phyloP scores from a whole-genome alignment of 1,140 invertebrate genomes.

The Chlorops oryzae region DNA sequence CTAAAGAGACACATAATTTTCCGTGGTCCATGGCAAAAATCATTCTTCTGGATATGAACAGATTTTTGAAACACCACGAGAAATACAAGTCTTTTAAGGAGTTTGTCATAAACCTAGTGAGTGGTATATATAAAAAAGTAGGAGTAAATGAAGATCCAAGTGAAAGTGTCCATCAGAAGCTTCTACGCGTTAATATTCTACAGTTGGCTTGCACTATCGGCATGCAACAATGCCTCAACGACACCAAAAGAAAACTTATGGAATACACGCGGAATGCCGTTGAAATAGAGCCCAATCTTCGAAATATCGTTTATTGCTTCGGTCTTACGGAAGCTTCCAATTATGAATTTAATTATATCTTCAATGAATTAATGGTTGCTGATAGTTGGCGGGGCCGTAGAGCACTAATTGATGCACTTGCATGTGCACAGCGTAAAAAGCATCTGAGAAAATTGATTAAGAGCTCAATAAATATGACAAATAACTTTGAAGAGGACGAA shows the following conservation, averaged over 20 bases:
- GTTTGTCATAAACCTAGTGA: constrained; percentile 36
- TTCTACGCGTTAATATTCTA: constrained; percentile 46
- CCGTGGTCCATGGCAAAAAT: constrained; percentile 55
- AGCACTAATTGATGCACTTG: constrained; percentile 52
- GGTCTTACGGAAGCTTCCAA: constrained; percentile 56
- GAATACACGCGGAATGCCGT: constrained; percentile 36
- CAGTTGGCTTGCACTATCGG: constrained; percentile 50
- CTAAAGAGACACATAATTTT: constrained; percentile 55
- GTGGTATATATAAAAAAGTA: constrained; percentile 35
- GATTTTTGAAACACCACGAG: constrained; percentile 26
- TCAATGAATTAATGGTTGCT: constrained; percentile 53
- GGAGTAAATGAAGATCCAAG: constrained; percentile 37
- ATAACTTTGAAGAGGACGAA: too few relatives aligned
- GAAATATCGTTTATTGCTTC: constrained; percentile 57
- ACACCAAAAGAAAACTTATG: constrained; percentile 48
- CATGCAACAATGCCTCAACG: constrained; percentile 46
- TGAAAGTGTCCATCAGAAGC: constrained; percentile 45
- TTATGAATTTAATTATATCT: constrained; percentile 60
- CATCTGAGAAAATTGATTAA: constrained; percentile 31
- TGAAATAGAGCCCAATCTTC: constrained; percentile 35
- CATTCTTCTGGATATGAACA: constrained; percentile 37
- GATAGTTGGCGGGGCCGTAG: constrained; percentile 53
- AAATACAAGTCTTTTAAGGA: constrained; percentile 27
- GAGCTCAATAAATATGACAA: too few relatives aligned
- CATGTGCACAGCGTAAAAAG: constrained; percentile 49